Percentiles rank a stretch among this genome's conserved stretches.
phyloP scores from a whole-genome alignment of 2,888 invertebrate genomes.

The Drosophila paracracens region DNA sequence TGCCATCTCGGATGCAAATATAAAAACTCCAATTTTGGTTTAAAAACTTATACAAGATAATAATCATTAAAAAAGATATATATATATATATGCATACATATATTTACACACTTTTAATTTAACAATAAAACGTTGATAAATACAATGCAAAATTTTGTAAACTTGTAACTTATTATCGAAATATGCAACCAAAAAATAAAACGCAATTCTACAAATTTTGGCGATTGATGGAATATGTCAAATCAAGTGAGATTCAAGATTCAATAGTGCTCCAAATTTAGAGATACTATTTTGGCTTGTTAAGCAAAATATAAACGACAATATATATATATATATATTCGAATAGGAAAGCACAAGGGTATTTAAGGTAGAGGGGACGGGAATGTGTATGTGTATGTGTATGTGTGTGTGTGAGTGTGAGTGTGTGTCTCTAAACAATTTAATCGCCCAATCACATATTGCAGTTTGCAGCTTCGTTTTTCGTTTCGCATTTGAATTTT shows the following conservation, averaged over 20 bases:
- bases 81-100: conserved; percentile 55
- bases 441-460: conserved; percentile 78
- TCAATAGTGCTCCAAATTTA: conserved; percentile 24
- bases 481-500: conserved; percentile 55
- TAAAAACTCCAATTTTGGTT: conserved; percentile 66
- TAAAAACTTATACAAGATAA: conserved; percentile 58
- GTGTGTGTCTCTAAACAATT: conserved; percentile 62
- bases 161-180: conserved; percentile 48
- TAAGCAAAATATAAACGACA: conserved; percentile 23
- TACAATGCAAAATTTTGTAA: conserved; percentile 58
- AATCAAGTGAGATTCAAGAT: conserved; percentile 66
- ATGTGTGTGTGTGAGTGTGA: conserved; percentile 25
- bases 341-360: conserved; percentile 35
- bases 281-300: conserved; percentile 37
- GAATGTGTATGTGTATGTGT: conserved; percentile 54
- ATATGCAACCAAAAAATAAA: conserved; percentile 55
- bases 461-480: conserved; percentile 54
- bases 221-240: conserved; percentile 53
- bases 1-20: conserved; percentile 72
- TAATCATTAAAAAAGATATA: conserved; percentile 22
- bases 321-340: conserved; percentile 30
- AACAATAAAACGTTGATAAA: conserved; percentile 69
- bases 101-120: conserved; percentile 67
- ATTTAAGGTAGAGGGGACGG: conserved; percentile 26
- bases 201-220: conserved; percentile 59